Percentiles rank a stretch among this genome's conserved stretches.
Evolutionary conservation across 2,113 vertebrate species (phyloP).

Genomic region (Halichoeres trimaculatus): DNA sequence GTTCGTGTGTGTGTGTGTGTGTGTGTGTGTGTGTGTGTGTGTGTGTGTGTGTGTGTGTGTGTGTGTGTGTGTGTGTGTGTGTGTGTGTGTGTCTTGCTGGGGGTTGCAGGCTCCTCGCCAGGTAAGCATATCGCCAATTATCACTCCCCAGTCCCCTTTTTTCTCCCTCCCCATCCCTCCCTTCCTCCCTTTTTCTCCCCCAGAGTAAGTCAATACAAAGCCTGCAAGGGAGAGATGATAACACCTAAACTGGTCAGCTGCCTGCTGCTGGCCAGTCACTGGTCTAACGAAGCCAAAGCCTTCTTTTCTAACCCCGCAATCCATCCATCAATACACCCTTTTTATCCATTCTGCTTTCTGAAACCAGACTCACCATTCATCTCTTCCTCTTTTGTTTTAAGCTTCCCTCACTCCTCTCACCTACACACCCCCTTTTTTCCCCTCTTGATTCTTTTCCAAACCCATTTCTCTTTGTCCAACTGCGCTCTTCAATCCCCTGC

Average conservation of each 20-base stretch:
- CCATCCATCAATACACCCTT: slow-evolving; percentile 31
- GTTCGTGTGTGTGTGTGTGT: slow-evolving; percentile 24
- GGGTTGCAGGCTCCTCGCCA: slow-evolving; percentile 70
- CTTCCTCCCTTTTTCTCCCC: slow-evolving; percentile 10
- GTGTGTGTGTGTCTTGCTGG: slow-evolving; percentile 59
- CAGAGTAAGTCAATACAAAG: slow-evolving; percentile 55
- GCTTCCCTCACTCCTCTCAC: slow-evolving; percentile 29
- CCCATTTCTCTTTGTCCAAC: slow-evolving; percentile 60
- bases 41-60: slow-evolving; percentile 47
- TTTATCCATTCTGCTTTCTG: slow-evolving; percentile 35
- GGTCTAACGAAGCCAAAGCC: slow-evolving; percentile 61
- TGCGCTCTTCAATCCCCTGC: slow-evolving; percentile 45
- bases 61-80: slow-evolving; percentile 29
- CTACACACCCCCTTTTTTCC: slow-evolving; percentile 24
- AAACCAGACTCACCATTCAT: slow-evolving; percentile 52
- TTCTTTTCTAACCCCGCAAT: slow-evolving; percentile 44
- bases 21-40: too few species aligned
- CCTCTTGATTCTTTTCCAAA: slow-evolving; percentile 63
- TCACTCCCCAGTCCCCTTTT: slow-evolving; percentile 63
- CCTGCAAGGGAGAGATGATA: slow-evolving; percentile 55
- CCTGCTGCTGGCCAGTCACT: slow-evolving; percentile 67
- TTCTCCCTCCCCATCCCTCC: slow-evolving; percentile 14
- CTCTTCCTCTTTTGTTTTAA: slow-evolving; percentile 58
- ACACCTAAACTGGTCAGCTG: slow-evolving; percentile 63
- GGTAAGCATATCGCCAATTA: slow-evolving; percentile 81